Base-by-base conservation (phyloP, 53 echinoderm and acorn worm genomes). In the Stichopus horrens region DNA sequence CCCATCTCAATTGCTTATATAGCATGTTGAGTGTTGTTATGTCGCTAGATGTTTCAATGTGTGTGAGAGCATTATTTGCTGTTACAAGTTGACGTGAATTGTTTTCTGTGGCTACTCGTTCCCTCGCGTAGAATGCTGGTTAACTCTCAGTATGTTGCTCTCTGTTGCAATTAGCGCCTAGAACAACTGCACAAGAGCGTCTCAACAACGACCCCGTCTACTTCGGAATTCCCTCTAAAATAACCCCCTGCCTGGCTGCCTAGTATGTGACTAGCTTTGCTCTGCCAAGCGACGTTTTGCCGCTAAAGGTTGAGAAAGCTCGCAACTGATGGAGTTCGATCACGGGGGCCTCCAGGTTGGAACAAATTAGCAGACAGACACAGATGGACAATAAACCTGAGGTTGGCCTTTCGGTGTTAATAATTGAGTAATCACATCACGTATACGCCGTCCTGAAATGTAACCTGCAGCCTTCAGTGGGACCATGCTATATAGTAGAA, bases 301-400 rank as follows among this genome's bases (percentile, higher is more conserved):
- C 52, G 16, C 77, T 23, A 52, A 52, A 14, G 53, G 14, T 77
- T 77, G 77, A 77, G 77, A 53, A 53, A 77, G 9, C 54, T 77
- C 54, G 11, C 77, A 77, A 77, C 77, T 77, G 77, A 6, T 51
- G 54, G 77, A 77, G 13, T 52, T 16, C 21, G 63, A 13, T 63
- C 16, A 63, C 7, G 14, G 63, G 63, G 63, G 63, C 63, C 63
- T 63, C 11, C 63, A 63, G 63, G 63, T 63, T 8, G 37, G 37
- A 63, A 75, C 75, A 75, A 75, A 75, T 75, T 75, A 75, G 16
- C 75, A 21, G 75, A 75, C 75, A 75, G 75, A 10, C 63, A 63
- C 75, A 75, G 19, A 10, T 16, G 16, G 63, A 63, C 63, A 63
- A 63, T 63, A 63, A 63, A 13, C 63, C 11, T 63, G 16, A 63